Conservation (phyloP, 2,888 invertebrate genomes). For the Acronicta aceris region DNA sequence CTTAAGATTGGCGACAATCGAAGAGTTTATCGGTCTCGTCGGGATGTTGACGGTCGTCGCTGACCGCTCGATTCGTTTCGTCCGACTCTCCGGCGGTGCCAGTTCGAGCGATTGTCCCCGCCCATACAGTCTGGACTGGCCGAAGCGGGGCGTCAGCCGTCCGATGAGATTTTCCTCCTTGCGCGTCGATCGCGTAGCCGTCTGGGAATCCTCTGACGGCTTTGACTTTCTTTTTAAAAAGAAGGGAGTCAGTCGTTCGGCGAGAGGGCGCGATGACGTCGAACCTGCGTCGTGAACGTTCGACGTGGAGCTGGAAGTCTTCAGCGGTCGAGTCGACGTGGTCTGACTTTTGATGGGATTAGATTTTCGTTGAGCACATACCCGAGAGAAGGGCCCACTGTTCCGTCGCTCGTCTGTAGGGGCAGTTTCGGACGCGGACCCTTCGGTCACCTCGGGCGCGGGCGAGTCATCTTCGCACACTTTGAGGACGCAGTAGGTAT, state of each 20-base stretch:
- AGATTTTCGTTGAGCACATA: conserved; percentile 83
- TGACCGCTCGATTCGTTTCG: conserved; percentile 80
- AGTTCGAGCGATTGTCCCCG: conserved; percentile 84
- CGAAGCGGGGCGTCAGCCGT: conserved; percentile 83
- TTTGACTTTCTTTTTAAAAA: conserved; percentile 84
- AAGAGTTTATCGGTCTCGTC: conserved; percentile 78
- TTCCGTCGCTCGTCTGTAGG: conserved; percentile 58
- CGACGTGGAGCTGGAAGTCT: conserved; percentile 83
- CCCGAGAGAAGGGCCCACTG: conserved; percentile 78
- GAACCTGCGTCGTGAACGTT: conserved; percentile 82
- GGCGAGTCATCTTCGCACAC: conserved; percentile 80
- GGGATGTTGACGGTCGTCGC: conserved; percentile 81
- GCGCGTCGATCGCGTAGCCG: conserved; percentile 61
- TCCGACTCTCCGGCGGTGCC: conserved; percentile 65
- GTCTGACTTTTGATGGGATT: conserved; percentile 81
- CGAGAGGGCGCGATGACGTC: conserved; percentile 73
- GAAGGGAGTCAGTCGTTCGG: conserved; percentile 85
- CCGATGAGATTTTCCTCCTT: conserved; percentile 83
- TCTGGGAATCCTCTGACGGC: conserved; percentile 68
- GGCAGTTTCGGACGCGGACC: conserved; percentile 20
- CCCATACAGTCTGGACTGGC: conserved; percentile 80
- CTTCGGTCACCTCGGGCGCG: conserved; percentile 34
- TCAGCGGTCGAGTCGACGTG: conserved; percentile 72
- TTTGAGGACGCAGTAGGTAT: conserved; percentile 79
- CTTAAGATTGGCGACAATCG: conserved; percentile 81